These are phyloP conservation scores for Ginglymostoma cirratum DNA, from an alignment of 2,113 vertebrate genomes.

Conservation along the genomic window DNA sequence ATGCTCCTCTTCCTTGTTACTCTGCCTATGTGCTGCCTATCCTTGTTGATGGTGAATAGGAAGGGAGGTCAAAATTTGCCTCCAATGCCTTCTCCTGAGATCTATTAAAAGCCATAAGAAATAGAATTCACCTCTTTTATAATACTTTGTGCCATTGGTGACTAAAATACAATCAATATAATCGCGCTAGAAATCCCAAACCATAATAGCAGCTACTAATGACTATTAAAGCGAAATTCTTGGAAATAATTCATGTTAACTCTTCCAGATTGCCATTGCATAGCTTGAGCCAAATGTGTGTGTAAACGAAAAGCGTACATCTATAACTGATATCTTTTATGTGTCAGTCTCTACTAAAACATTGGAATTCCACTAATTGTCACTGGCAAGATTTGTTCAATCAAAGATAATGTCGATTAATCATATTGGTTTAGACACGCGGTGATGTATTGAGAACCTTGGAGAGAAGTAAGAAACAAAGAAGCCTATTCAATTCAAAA, in stretches of 20 bases:
- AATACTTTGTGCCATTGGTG: background rate
- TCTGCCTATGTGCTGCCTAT: background rate
- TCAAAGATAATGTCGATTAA: background rate
- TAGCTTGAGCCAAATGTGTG: background rate
- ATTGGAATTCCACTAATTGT: background rate
- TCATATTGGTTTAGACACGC: background rate
- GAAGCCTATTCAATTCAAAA: background rate
- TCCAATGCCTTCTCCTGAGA: background rate
- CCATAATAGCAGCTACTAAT: background rate
- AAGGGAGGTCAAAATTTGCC: background rate
- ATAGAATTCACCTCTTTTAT: background rate
- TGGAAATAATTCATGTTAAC: constrained; percentile 3
- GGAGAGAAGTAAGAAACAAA: background rate
- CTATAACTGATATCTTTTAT: background rate
- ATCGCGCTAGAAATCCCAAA: background rate
- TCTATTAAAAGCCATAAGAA: background rate
- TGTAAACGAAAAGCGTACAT: background rate
- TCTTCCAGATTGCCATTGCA: background rate
- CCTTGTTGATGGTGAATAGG: background rate
- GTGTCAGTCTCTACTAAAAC: background rate
- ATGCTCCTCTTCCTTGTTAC: background rate
- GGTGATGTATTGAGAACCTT: background rate
- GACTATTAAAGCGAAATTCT: background rate
- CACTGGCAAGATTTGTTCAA: background rate
- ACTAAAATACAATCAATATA: background rate